Evolutionary conservation across 2,888 invertebrate species (phyloP).

Genomic region (Anaspis maculata): DNA sequence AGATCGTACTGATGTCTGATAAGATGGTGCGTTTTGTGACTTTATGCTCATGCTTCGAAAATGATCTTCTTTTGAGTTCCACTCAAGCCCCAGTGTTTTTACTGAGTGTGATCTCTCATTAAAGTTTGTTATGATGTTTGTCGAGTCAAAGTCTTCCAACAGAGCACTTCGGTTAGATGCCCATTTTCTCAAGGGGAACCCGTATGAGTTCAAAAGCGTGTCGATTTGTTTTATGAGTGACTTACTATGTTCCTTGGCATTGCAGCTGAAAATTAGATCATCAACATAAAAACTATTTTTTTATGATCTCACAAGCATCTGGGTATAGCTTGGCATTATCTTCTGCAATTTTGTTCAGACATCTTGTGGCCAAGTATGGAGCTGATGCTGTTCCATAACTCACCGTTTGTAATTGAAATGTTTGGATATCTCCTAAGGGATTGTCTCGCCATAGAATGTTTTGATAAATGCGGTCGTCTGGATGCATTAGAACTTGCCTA

Average conservation of each 20-base stretch:
- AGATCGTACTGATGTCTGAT: background rate
- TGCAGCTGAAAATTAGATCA: background rate
- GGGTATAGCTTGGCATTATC: background rate
- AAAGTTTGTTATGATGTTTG: background rate
- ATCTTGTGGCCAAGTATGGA: background rate
- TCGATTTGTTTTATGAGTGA: background rate
- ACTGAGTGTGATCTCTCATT: too few species aligned
- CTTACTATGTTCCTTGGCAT: background rate
- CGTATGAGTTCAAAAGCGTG: background rate
- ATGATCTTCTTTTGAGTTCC: slow-evolving; percentile 1
- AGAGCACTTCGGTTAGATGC: background rate
- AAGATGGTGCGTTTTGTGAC: background rate
- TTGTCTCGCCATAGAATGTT: too few species aligned
- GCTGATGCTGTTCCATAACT: background rate
- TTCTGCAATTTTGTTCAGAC: background rate
- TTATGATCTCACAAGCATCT: background rate
- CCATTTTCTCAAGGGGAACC: slow-evolving; percentile 1
- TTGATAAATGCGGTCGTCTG: too few species aligned
- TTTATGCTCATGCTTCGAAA: background rate
- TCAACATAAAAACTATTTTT: slow-evolving; percentile 2
- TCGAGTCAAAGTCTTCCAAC: background rate
- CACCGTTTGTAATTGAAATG: too few species aligned
- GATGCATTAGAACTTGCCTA: too few species aligned
- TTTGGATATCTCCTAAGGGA: too few species aligned
- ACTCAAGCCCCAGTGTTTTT: slow-evolving; percentile 1